These are phyloP conservation scores for Galaxias olidus DNA, from an alignment of 2,797 vertebrate species.

Conservation along the genomic window DNA sequence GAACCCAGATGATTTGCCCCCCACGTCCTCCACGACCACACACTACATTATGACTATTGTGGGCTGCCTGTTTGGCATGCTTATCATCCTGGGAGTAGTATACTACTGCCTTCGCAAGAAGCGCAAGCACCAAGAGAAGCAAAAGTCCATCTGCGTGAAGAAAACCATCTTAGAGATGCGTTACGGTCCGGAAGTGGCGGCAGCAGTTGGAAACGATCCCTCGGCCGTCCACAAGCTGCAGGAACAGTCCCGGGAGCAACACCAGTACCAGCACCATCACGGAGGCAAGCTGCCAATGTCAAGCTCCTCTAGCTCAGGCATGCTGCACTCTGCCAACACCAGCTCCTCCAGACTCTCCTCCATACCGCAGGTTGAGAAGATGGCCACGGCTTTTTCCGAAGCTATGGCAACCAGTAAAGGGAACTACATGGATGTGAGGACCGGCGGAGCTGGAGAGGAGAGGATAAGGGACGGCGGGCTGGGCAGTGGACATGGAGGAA, in stretches of 20 bases:
- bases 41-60: conserved; percentile 99
- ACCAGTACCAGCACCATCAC: conserved; percentile 76
- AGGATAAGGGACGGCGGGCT: conserved; percentile 72
- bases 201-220: conserved; percentile 79
- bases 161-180: conserved; percentile 99
- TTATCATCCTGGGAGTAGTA: conserved; percentile 91
- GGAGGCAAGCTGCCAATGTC: conserved; percentile 79
- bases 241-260: conserved; percentile 84
- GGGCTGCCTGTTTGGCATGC: conserved; percentile 97
- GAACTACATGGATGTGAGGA: conserved; percentile 95
- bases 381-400: conserved; percentile 86
- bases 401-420: conserved; percentile 84
- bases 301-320: conserved; percentile 76
- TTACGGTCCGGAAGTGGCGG: conserved; percentile 93
- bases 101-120: conserved; percentile 95
- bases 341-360: conserved; percentile 90
- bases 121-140: conserved; percentile 92
- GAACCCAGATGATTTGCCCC: conserved; percentile 80
- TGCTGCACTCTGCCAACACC: conserved; percentile 78
- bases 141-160: conserved; percentile 95
- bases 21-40: conserved; percentile 92
- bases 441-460: conserved; percentile 77
- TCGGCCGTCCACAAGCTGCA: conserved; percentile 87
- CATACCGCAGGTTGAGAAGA: conserved; percentile 94
- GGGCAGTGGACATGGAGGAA: conserved; percentile 62